Percentiles rank a stretch among this genome's conserved stretches.
phyloP scores from a whole-genome alignment of 2,797 vertebrate genomes.

The Petrocephalus schoutedeni region DNA sequence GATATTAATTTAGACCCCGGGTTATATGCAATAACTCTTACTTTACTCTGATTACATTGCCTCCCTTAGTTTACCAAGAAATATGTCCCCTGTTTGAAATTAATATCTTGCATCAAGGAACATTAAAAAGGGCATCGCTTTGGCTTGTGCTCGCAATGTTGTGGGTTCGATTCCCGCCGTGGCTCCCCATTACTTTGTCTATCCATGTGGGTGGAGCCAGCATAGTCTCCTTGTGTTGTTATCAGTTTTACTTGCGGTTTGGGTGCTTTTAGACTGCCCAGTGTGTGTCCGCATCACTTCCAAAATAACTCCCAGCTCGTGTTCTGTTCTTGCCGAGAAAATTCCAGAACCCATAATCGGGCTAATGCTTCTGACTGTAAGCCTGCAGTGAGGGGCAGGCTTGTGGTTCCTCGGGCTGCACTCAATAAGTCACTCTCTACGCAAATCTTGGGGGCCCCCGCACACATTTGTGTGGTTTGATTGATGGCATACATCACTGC shows the following conservation, averaged over 20 bases:
- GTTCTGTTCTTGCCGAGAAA: not conserved
- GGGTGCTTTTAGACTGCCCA: not conserved
- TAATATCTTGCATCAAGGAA: not conserved
- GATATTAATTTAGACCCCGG: not conserved
- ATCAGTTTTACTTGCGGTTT: too few species aligned
- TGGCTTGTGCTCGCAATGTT: not conserved
- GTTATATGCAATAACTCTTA: conserved; percentile 1
- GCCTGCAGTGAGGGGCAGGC: not conserved
- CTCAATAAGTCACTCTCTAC: not conserved
- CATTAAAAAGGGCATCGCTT: not conserved
- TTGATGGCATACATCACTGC: not conserved
- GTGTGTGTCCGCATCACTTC: not conserved
- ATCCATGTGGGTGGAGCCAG: not conserved
- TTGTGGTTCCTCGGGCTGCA: not conserved
- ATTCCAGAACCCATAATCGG: not conserved
- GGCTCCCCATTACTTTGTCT: not conserved
- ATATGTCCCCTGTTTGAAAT: not conserved
- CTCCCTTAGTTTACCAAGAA: not conserved
- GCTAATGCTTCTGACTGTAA: not conserved
- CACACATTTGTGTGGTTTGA: not conserved
- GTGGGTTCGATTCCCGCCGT: not conserved
- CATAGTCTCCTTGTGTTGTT: not conserved
- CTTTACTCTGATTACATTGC: not conserved
- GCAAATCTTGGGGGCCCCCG: not conserved
- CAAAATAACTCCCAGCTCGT: not conserved